Conservation (phyloP, 2,113 vertebrate genomes). For the Leucopternis melanops region DNA sequence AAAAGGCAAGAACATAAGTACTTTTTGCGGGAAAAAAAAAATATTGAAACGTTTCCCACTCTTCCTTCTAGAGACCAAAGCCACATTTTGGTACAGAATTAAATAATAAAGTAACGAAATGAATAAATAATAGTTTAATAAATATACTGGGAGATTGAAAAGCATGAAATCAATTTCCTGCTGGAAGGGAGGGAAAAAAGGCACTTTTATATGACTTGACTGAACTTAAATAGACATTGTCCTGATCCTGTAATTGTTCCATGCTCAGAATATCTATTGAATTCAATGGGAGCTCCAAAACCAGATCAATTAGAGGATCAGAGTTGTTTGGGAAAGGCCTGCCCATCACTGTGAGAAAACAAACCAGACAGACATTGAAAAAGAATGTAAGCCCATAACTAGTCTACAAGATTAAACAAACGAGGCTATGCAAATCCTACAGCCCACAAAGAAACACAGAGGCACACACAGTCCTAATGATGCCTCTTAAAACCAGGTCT, state of each 20-base stretch:
- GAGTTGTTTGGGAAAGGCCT: constrained; percentile 30
- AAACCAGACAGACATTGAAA: background rate
- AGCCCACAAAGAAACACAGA: background rate
- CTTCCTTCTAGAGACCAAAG: background rate
- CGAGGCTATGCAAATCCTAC: background rate
- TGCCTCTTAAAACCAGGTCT: background rate
- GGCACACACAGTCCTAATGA: background rate
- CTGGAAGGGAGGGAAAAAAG: background rate
- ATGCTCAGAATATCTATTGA: background rate
- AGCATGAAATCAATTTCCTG: constrained; percentile 46
- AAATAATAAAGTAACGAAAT: constrained; percentile 4
- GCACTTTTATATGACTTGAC: background rate
- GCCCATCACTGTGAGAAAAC: constrained; percentile 21
- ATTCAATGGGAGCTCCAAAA: constrained; percentile 19
- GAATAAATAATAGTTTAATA: constrained; percentile 25
- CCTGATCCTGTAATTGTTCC: constrained; percentile 3
- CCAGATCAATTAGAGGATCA: constrained; percentile 49
- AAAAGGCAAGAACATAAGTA: background rate
- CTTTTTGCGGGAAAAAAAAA: background rate
- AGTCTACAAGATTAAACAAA: constrained; percentile 12
- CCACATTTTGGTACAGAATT: background rate
- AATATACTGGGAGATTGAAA: constrained; percentile 3
- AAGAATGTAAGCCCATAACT: constrained; percentile 1
- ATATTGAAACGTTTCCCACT: background rate
- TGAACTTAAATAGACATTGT: constrained; percentile 33